Base-by-base conservation (phyloP, 1,140 invertebrate species). In the Idris sp. region DNA sequence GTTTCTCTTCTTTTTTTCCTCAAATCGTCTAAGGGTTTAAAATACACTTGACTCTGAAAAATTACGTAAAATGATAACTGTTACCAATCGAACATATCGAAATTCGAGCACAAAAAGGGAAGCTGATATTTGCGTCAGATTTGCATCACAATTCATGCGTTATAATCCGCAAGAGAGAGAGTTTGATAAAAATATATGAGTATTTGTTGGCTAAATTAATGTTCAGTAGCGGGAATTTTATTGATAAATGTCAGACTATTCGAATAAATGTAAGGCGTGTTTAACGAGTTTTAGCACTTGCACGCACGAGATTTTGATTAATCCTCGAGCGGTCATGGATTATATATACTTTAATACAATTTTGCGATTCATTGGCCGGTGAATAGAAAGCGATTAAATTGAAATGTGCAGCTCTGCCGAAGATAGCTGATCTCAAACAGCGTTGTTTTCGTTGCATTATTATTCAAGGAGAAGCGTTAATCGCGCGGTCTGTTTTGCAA, bases 261-360 rank as follows among this genome's bases (percentile, higher is more conserved):
- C 10, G n/a, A 11, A 38, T 18, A 11, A 2, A 9, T 11, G 13
- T n/a, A 18, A 9, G 22, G 25, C 15, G 16, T 33, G 44, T 36
- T 13, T 54, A 54, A 40, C 49, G 36, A 10, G 25, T 9, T 11
- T 10, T 43, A 30, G 31, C 7, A 15, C 16, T 22, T 15, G 46
- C 15, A 19, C 41, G 28, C 14, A 14, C 35, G 35, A 35, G 16
- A 49, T 19, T 8, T 31, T 44, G 41, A 68, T 68, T 68, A 58
- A 58, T 68, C 53, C 36, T 33, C 25, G 33, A n/a, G n/a, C 43
- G 13, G 33, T 51, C 51, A 48, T 26, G 35, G 41, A 48, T 48
- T 56, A 58, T 41, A n/a, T n/a, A 68, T 35, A 49, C 22, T 68
- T 68, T 40, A 36, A 68, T 49, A 26, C 43, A 43, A 68, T 68